Evolutionary conservation across 1,140 invertebrate species (phyloP).

Genomic region (Zaprionus kolodkinae): DNA sequence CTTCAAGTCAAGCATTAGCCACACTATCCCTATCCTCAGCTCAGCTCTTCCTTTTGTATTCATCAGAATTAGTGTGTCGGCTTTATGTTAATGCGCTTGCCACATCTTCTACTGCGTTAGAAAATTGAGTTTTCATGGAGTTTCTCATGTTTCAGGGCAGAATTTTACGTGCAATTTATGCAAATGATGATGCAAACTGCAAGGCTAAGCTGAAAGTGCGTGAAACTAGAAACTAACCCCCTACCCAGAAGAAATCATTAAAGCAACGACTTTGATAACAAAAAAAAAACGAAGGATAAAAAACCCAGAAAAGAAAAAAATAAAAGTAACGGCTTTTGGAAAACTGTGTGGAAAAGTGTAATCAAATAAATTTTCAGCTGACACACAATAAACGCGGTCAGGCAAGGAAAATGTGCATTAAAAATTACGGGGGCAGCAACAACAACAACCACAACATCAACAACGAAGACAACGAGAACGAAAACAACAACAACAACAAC

Average conservation of each 20-base stretch:
- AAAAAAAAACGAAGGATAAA: not conserved
- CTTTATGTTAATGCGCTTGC: constrained; percentile 11
- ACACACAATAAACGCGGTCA: constrained; percentile 52
- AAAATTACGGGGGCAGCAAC: constrained; percentile 57
- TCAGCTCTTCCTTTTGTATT: not conserved
- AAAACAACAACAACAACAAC: constrained; percentile 10
- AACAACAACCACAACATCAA: constrained; percentile 26
- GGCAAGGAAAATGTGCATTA: constrained; percentile 71
- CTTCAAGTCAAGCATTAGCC: not conserved
- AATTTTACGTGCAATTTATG: constrained; percentile 50
- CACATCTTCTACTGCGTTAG: constrained; percentile 39
- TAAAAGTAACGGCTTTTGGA: constrained; percentile 27
- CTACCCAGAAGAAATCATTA: constrained; percentile 37
- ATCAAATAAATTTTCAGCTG: constrained; percentile 72
- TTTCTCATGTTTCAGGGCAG: constrained; percentile 18
- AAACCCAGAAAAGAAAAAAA: too few relatives aligned
- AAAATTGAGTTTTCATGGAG: constrained; percentile 23
- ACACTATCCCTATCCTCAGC: not conserved
- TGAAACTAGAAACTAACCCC: constrained; percentile 1
- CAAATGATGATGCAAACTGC: constrained; percentile 39
- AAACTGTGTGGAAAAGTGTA: constrained; percentile 62
- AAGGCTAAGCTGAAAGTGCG: constrained; percentile 28
- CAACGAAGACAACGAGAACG: constrained; percentile 22
- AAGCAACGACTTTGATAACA: constrained; percentile 19
- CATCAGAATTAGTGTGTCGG: not conserved